Percentiles rank a stretch among this genome's conserved stretches.
Evolutionary conservation across 2,113 vertebrate species (phyloP).

Genomic region (Neopipo cinnamomea): DNA sequence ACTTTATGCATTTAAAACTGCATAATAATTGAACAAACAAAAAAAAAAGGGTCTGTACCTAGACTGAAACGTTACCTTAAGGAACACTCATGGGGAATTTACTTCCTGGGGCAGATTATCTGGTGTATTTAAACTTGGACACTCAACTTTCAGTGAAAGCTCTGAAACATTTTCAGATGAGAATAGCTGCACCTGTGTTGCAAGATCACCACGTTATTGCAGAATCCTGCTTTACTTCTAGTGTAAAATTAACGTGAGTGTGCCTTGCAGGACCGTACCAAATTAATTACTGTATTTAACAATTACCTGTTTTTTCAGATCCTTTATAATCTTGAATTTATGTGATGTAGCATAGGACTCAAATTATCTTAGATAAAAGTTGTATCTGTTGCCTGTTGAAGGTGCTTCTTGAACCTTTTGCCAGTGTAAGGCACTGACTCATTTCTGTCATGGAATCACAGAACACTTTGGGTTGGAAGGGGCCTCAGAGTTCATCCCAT

Average conservation of each 20-base stretch:
- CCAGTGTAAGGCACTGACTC: background rate
- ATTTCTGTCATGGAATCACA: background rate
- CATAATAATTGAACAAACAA: background rate
- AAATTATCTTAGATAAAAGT: background rate
- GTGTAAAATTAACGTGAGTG: background rate
- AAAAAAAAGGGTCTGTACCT: background rate
- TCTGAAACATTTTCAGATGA: background rate
- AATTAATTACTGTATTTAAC: too few species aligned
- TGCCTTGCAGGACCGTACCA: too few species aligned
- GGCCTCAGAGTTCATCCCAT: rapidly evolving
- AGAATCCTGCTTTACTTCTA: background rate
- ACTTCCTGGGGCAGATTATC: background rate
- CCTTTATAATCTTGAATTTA: background rate
- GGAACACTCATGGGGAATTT: background rate
- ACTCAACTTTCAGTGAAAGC: background rate
- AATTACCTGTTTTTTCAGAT: too few species aligned
- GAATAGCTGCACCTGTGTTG: background rate
- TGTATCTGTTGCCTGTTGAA: background rate
- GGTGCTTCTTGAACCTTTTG: background rate
- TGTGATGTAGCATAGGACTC: background rate
- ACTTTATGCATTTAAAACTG: background rate
- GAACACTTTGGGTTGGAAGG: background rate
- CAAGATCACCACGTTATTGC: rapidly evolving
- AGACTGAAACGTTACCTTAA: background rate
- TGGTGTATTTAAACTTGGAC: background rate